These are phyloP conservation scores for Dysidea cf. avara DNA, from an alignment of 37 sponge, comb jelly and placozoan genomes.

Conservation along the genomic window DNA sequence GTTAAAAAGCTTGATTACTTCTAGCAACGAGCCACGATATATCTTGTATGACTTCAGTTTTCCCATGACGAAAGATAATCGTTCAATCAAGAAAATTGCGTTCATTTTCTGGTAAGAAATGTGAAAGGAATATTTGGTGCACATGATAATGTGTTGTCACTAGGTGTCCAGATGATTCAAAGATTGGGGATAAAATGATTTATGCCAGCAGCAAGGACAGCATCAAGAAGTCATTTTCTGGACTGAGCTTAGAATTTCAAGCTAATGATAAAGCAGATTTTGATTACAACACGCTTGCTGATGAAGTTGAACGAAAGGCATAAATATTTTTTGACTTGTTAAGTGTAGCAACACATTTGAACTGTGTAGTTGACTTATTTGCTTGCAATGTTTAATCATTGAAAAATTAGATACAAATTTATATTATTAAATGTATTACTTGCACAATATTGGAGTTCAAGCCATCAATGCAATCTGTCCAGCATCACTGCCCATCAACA, in stretches of 20 bases:
- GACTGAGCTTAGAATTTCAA: conserved; percentile 57
- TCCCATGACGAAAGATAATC: conserved; percentile 41
- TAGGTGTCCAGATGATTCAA: conserved; percentile 64
- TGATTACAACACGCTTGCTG: conserved; percentile 26
- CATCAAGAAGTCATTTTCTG: conserved; percentile 59
- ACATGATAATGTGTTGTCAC: background rate
- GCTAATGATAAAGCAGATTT: conserved; percentile 60
- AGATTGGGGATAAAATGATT: conserved; percentile 68
- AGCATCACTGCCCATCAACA: conserved; percentile 66
- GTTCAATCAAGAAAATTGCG: conserved; percentile 49
- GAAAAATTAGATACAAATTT: background rate
- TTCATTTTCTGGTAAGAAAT: conserved; percentile 75
- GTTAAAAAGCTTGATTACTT: conserved; percentile 10
- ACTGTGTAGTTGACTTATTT: too few relatives aligned
- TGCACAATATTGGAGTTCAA: conserved; percentile 5
- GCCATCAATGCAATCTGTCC: conserved; percentile 71
- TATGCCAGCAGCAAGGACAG: conserved; percentile 68
- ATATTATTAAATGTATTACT: background rate
- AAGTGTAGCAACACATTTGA: too few relatives aligned
- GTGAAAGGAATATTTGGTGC: background rate
- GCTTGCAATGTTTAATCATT: background rate
- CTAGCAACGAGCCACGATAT: conserved; percentile 56
- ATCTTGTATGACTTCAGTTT: conserved; percentile 68
- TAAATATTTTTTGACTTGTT: conserved; percentile 3
- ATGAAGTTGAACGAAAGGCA: conserved; percentile 64